A percentile compares a stretch with the other conserved stretches of the same genome.
These are phyloP conservation scores for Girardinus metallicus DNA, from an alignment of 2,797 vertebrate genomes.

Conservation along the genomic window DNA sequence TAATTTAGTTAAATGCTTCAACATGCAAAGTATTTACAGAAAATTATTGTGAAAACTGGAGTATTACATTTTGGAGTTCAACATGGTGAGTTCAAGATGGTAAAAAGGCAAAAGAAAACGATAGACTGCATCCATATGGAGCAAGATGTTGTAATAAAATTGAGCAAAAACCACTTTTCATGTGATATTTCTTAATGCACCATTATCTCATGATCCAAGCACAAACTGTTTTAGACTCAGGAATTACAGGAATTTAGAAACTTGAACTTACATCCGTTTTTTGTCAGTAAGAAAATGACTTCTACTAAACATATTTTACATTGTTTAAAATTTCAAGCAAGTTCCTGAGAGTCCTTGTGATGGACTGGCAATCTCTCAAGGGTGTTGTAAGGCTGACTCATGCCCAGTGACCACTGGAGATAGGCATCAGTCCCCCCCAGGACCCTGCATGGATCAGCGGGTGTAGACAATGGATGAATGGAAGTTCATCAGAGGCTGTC, in stretches of 20 bases:
- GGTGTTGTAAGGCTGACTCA: not conserved
- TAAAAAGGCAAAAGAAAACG: not conserved
- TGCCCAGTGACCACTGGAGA: not conserved
- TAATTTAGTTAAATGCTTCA: not conserved
- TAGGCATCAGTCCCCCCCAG: not conserved
- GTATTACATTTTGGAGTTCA: not conserved
- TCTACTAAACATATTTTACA: not conserved
- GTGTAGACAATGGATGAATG: not conserved
- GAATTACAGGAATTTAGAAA: not conserved
- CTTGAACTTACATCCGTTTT: not conserved
- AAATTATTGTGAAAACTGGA: not conserved
- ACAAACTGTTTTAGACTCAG: not conserved
- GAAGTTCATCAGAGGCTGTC: not conserved
- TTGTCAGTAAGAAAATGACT: not conserved
- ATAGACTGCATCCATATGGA: not conserved
- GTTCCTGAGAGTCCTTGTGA: not conserved
- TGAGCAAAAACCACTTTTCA: not conserved
- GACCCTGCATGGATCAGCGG: not conserved
- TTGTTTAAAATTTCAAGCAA: not conserved
- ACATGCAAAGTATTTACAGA: not conserved
- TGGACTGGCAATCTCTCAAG: not conserved
- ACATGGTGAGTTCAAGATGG: not conserved
- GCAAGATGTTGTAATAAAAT: not conserved
- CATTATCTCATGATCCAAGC: not conserved
- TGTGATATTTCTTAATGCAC: not conserved